Evolutionary conservation across 1,140 invertebrate species (phyloP).

Genomic region (Anthonomus grandis): DNA sequence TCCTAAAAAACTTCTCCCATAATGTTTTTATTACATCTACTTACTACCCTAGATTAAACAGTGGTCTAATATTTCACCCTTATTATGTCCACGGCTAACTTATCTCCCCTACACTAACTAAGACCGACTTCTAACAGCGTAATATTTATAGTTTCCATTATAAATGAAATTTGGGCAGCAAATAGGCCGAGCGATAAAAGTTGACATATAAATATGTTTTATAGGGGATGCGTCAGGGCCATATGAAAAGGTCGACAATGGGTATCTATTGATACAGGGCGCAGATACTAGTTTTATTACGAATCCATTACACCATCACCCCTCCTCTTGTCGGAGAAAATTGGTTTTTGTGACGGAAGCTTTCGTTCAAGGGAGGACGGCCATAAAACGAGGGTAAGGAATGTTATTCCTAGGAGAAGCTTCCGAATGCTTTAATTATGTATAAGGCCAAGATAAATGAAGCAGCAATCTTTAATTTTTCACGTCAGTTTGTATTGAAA

Average conservation of each 20-base stretch:
- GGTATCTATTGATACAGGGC: conserved; percentile 16
- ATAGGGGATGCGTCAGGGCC: conserved; percentile 24
- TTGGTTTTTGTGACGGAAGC: conserved; percentile 24
- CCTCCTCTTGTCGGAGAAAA: conserved; percentile 13
- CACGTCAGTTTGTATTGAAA: no score
- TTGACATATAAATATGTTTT: conserved; percentile 27
- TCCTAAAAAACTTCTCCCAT: no score
- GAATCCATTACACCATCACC: conserved; percentile 19
- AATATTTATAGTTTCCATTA: conserved; percentile 28
- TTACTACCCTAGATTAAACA: background rate
- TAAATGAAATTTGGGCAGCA: conserved; percentile 24
- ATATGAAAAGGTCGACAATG: conserved; percentile 21
- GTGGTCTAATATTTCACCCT: conserved; percentile 1
- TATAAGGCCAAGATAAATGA: background rate
- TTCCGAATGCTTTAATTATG: conserved; percentile 6
- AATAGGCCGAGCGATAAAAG: conserved; percentile 23
- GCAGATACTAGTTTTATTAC: conserved; percentile 22
- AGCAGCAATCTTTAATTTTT: no score
- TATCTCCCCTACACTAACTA: conserved; percentile 12
- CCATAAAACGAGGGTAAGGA: conserved; percentile 7
- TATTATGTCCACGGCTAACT: conserved; percentile 3
- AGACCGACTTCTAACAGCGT: conserved; percentile 11
- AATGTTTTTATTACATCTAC: no score
- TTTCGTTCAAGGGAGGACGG: background rate
- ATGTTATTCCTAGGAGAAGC: conserved; percentile 1